Evolutionary conservation across 1,140 invertebrate genomes (phyloP).

Genomic region (Drosophila mojavensis): DNA sequence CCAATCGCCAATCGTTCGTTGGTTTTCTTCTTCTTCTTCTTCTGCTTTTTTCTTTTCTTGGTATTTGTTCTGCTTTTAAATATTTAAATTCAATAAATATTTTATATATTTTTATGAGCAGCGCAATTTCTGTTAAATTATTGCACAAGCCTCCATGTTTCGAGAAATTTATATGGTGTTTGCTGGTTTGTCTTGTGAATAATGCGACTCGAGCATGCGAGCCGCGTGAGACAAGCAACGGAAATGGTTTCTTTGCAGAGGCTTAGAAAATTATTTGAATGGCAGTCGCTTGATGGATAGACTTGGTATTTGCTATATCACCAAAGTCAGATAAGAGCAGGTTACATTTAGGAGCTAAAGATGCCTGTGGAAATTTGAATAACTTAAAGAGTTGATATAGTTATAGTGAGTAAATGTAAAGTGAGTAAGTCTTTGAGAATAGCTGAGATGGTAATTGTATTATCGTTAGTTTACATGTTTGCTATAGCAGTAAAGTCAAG

Average conservation of each 20-base stretch:
- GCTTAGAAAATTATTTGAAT: conserved; percentile 1
- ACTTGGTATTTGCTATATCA: not conserved
- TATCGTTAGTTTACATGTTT: too few species aligned
- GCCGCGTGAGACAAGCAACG: not conserved
- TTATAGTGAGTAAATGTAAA: too few species aligned
- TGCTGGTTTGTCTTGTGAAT: conserved; percentile 43
- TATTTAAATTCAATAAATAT: conserved; percentile 78
- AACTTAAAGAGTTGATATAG: too few species aligned
- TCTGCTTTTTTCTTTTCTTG: not conserved
- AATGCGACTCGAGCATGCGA: conserved; percentile 53
- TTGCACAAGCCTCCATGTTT: conserved; percentile 49
- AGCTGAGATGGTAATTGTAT: too few species aligned
- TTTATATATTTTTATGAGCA: conserved; percentile 66
- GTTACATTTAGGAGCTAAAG: too few species aligned
- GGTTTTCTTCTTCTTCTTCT: not conserved
- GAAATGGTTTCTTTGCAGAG: not conserved
- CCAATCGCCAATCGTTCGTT: conserved; percentile 23
- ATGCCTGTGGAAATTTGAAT: too few species aligned
- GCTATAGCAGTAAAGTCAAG: too few species aligned
- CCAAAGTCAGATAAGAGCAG: too few species aligned
- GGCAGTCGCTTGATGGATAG: not conserved
- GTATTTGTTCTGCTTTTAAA: conserved; percentile 35
- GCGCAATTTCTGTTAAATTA: conserved; percentile 64
- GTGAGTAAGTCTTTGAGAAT: too few species aligned
- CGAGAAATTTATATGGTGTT: conserved; percentile 53